A percentile compares a stretch with the other conserved stretches of the same genome.
Evolutionary conservation across 2,113 vertebrate species (phyloP).

Genomic region (Alligator sinensis): DNA sequence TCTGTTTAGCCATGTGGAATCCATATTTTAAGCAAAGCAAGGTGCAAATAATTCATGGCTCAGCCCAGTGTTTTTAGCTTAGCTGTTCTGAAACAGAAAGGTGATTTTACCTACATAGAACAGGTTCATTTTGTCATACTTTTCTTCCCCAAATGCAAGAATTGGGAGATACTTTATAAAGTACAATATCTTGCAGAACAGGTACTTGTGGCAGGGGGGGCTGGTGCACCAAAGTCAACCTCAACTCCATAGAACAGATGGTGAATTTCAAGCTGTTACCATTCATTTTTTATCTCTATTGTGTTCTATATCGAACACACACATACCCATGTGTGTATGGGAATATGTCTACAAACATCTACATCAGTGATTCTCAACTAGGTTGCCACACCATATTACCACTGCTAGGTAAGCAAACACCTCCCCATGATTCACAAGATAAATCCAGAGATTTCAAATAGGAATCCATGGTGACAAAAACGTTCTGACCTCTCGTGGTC

Average conservation of each 20-base stretch:
- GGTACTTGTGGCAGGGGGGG: constrained; percentile 46
- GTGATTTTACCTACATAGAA: background rate
- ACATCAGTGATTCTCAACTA: no score
- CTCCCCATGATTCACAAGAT: no score
- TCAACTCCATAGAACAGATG: background rate
- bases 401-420: no score
- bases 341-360: no score
- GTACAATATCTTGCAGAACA: background rate
- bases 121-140: background rate
- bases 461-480: no score
- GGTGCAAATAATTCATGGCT: background rate
- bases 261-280: no score
- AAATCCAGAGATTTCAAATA: no score
- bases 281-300: no score
- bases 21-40: constrained; percentile 14
- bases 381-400: no score
- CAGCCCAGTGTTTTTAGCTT: background rate
- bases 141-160: background rate
- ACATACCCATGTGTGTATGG: no score
- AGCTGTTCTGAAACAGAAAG: background rate
- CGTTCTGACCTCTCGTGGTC: no score
- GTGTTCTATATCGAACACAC: no score
- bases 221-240: constrained; percentile 37
- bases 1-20: constrained; percentile 3
- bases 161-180: background rate